Base-by-base conservation (phyloP, 1,140 invertebrate species). In the Hypothenemus hampei region DNA sequence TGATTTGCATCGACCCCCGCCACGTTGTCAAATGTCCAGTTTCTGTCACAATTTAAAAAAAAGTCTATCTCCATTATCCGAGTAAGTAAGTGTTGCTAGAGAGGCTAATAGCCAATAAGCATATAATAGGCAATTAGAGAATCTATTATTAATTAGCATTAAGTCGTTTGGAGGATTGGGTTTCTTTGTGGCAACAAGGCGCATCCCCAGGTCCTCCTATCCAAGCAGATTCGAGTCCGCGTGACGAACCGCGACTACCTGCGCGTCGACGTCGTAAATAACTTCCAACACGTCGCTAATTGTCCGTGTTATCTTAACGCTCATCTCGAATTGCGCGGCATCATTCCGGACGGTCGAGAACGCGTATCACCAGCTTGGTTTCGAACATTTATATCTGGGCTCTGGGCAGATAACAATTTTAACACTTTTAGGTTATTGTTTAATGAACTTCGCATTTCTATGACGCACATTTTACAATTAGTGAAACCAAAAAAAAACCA, bases 261-360 rank as follows among this genome's bases (percentile, higher is more conserved):
- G 49, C 49, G 49, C 49, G 49, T 40, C 49, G 24, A 51, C 49
- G 37, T 37, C 46, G 54, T 61, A 61, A 61, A 61, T 58, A 61
- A 61, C 50, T 51, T 47, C 50, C 37, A 61, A 58, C 55, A 58
- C 49, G 55, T 58, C 47, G 55, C 59, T 61, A 61, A 61, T 61
- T 61, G 59, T 61, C 58, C 57, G 51, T 35, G 39, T 61, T 61
- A 61, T 61, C 59, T 61, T 61, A 61, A 61, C 56, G 51, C 47
- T 58, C 48, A 61, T 61, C 59, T 61, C 56, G 56, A 47, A 61
- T 58, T 61, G 51, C 52, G 57, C 54, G 54, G 53, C 53, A 57
- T 56, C 54, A n/a, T n/a, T n/a, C n/a, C n/a, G n/a, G n/a, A n/a
- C n/a, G n/a, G n/a, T n/a, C n/a, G n/a, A n/a, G 15, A 43, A 20